Conservation (phyloP, 2,888 invertebrate genomes). For the Cosmia trapezina region DNA sequence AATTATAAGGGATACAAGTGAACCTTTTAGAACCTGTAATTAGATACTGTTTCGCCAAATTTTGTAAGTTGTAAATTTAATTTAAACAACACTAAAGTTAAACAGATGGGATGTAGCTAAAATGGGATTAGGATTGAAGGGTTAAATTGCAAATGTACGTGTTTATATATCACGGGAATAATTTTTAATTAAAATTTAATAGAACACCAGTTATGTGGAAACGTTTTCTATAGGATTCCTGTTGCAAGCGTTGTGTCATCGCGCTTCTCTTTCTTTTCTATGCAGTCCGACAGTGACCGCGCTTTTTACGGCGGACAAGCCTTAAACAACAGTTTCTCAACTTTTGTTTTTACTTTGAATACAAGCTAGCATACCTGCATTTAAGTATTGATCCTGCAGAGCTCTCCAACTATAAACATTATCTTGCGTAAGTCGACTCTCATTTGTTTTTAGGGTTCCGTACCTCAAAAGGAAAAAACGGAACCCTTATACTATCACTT, state of each 20-base stretch:
- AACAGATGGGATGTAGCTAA: constrained; percentile 23
- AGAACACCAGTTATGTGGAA: not conserved
- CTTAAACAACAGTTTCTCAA: not conserved
- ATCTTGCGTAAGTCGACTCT: not conserved
- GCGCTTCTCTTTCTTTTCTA: too few relatives aligned
- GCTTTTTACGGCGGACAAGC: too few relatives aligned
- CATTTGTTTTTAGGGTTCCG: not conserved
- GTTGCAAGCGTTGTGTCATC: too few relatives aligned
- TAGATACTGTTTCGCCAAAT: constrained; percentile 58
- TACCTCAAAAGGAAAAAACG: too few relatives aligned
- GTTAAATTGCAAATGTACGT: constrained; percentile 29
- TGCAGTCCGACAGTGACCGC: too few relatives aligned
- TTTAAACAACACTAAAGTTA: constrained; percentile 56
- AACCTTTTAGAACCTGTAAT: constrained; percentile 63
- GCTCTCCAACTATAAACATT: not conserved
- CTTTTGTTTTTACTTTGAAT: not conserved
- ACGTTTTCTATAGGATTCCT: not conserved
- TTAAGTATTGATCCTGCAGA: not conserved
- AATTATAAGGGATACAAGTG: constrained; percentile 60
- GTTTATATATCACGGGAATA: not conserved
- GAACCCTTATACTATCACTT: too few relatives aligned
- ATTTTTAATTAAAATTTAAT: constrained; percentile 20
- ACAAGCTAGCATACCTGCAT: not conserved
- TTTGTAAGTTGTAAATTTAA: constrained; percentile 57
- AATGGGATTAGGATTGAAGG: constrained; percentile 23